Conservation (phyloP, 2,113 vertebrate genomes). For the Seriola quinqueradiata region DNA sequence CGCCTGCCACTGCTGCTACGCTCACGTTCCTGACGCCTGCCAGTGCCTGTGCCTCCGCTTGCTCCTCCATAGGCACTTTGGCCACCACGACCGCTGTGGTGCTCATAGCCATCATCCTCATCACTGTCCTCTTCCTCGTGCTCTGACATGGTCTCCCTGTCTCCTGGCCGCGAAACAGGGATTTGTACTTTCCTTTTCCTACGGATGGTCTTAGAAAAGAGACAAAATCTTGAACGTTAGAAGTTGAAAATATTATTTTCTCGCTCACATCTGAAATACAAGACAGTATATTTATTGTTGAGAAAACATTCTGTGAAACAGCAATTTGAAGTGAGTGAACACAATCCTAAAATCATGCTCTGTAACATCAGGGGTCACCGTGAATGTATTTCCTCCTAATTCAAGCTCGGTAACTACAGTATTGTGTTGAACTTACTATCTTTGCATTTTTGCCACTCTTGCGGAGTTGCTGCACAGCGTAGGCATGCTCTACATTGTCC, state of each 20-base stretch:
- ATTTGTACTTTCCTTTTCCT: slow-evolving; percentile 98
- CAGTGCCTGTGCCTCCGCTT: slow-evolving; percentile 82
- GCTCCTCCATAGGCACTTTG: slow-evolving; percentile 74
- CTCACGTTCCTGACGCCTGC: slow-evolving; percentile 79
- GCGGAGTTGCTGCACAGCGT: slow-evolving; percentile 97
- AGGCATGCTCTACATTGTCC: slow-evolving; percentile 98
- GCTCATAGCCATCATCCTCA: slow-evolving; percentile 90
- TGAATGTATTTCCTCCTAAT: not conserved
- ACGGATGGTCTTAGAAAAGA: slow-evolving; percentile 90
- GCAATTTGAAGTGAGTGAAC: not conserved
- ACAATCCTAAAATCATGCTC: not conserved
- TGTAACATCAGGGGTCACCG: not conserved
- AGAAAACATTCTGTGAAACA: not conserved
- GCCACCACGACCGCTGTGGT: slow-evolving; percentile 79
- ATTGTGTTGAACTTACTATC: slow-evolving; percentile 88
- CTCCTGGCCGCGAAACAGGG: slow-evolving; percentile 88
- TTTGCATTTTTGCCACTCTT: slow-evolving; percentile 99
- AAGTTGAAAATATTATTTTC: not conserved
- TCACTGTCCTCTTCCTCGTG: slow-evolving; percentile 91
- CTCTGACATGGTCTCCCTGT: slow-evolving; percentile 93
- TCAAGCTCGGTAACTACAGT: not conserved
- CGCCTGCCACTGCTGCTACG: slow-evolving; percentile 82
- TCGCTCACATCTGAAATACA: not conserved
- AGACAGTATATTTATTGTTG: not conserved
- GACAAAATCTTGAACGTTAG: slow-evolving; percentile 6